Percentiles rank a stretch among this genome's conserved stretches.
Conservation (phyloP, 2,888 invertebrate species). For the Rhyacophila evoluta region DNA sequence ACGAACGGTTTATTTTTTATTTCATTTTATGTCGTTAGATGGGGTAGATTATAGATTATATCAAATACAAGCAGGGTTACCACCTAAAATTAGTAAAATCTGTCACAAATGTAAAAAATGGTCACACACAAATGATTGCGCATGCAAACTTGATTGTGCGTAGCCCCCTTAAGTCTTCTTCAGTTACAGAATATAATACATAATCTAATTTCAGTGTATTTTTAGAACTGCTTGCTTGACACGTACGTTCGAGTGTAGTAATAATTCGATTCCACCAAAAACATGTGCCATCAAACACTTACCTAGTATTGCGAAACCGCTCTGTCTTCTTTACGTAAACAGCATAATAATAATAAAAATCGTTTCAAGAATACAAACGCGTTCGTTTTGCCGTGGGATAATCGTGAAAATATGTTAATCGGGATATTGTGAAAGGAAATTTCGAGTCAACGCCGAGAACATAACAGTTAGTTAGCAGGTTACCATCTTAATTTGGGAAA, state of each 20-base stretch:
- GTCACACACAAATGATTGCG: no score
- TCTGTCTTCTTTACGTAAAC: neutral
- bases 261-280: neutral
- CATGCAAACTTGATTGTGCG: no score
- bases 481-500: neutral
- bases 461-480: neutral
- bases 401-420: conserved; percentile 14
- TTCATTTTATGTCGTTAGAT: no score
- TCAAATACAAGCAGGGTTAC: no score
- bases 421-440: conserved; percentile 18
- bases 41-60: no score
- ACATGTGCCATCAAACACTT: neutral
- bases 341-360: neutral
- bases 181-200: no score
- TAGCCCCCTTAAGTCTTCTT: no score
- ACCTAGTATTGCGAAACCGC: neutral
- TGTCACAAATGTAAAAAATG: no score
- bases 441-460: neutral
- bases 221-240: neutral
- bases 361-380: neutral
- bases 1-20: no score
- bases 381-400: neutral
- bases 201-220: no score
- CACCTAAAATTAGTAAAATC: no score
- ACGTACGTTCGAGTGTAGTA: no score